These are phyloP conservation scores for Ceraclea dissimilis DNA, from an alignment of 2,888 invertebrate species.

Conservation along the genomic window DNA sequence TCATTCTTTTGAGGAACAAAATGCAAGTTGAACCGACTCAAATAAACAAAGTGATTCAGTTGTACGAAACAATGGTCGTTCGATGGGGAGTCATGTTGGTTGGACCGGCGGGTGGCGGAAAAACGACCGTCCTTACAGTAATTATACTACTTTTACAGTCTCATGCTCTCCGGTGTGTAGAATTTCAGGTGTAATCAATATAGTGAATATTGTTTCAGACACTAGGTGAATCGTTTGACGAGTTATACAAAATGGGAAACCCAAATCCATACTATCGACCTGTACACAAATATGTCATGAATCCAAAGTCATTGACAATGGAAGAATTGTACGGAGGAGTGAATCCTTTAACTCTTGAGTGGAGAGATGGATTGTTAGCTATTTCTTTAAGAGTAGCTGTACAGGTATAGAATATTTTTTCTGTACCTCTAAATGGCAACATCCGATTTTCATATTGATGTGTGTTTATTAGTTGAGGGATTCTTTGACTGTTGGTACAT, in stretches of 20 bases:
- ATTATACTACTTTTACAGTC: slow-evolving; percentile 27
- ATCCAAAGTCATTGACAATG: slow-evolving; percentile 82
- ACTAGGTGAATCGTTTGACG: slow-evolving; percentile 60
- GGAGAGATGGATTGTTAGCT: slow-evolving; percentile 82
- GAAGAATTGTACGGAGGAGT: slow-evolving; percentile 87
- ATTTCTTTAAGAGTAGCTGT: slow-evolving; percentile 42
- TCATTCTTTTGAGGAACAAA: slow-evolving; percentile 47
- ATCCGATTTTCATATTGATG: neutral
- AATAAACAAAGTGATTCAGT: slow-evolving; percentile 78
- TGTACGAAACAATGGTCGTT: slow-evolving; percentile 90
- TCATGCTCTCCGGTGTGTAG: neutral
- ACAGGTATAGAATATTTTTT: slow-evolving; percentile 32
- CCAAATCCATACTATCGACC: slow-evolving; percentile 57
- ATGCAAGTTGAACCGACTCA: slow-evolving; percentile 61
- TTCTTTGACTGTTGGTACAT: too few relatives aligned
- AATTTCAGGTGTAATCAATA: neutral
- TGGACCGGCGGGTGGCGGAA: slow-evolving; percentile 75
- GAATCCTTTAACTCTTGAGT: slow-evolving; percentile 75
- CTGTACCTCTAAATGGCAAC: neutral
- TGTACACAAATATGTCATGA: slow-evolving; percentile 73
- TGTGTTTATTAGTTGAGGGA: too few relatives aligned
- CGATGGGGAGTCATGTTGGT: slow-evolving; percentile 90
- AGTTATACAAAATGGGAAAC: slow-evolving; percentile 54
- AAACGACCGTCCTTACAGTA: slow-evolving; percentile 70
- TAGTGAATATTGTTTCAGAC: slow-evolving; percentile 43